Evolutionary conservation across 2,797 vertebrate species (phyloP).

Genomic region (Iguana delicatissima): DNA sequence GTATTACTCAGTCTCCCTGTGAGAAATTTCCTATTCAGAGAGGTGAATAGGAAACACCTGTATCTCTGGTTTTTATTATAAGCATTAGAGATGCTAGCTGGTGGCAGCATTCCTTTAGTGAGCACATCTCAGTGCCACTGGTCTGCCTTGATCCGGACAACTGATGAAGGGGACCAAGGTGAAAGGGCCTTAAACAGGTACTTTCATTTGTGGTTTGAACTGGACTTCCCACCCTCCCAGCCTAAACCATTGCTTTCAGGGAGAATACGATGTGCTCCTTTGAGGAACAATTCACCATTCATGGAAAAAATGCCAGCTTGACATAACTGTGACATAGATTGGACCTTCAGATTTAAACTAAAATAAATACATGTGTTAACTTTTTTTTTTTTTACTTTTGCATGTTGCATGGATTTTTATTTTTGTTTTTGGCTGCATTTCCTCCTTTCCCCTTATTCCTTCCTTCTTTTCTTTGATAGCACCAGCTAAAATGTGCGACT

Average conservation of each 20-base stretch:
- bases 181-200: neutral
- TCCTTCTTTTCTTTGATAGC: constrained; percentile 46
- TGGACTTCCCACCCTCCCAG: neutral
- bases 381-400: constrained; percentile 52
- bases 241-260: constrained; percentile 9
- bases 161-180: neutral
- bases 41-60: neutral
- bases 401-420: constrained; percentile 62
- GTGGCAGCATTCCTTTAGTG: neutral
- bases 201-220: constrained; percentile 14
- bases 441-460: constrained; percentile 28
- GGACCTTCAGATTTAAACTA: constrained; percentile 16
- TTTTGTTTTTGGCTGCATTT: constrained; percentile 40
- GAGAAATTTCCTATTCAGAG: neutral
- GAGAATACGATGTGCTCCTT: constrained; percentile 18
- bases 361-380: neutral
- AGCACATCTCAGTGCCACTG: neutral
- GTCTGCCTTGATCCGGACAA: neutral
- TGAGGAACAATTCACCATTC: constrained; percentile 13
- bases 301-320: constrained; percentile 14
- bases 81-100: neutral
- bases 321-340: neutral
- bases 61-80: neutral
- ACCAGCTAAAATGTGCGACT: constrained; percentile 66
- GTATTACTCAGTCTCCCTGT: neutral